Evolutionary conservation across 2,797 vertebrate species (phyloP), one percentile per base, ranked within the genome.

Genomic region (Eleutherodactylus coqui): DNA sequence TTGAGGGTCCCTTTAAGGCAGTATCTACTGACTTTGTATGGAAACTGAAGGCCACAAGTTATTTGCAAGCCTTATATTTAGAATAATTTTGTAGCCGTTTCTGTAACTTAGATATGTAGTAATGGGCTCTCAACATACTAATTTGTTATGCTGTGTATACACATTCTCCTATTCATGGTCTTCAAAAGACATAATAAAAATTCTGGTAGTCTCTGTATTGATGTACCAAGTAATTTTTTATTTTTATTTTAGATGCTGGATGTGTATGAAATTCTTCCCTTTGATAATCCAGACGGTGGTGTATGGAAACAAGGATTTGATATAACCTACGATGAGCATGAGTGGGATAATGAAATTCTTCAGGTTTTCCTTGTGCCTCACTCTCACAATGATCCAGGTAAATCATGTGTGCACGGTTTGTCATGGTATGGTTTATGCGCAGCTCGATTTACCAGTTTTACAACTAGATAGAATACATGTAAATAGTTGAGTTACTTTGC

Each of bases 281-380:
- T 98, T 4, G 96, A 98, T 91, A 98, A 98, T 90, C 94, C 94
- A 14, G 95, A 97, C 83, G 97, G 97, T 43, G 97, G 97, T 0
- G 94, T 95, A 86, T 98, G 97, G 97, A 98, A 98, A 88, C 97
- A 98, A 92, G 97, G 97, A 13, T 98, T 98, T 80, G 95, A 97
- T 55, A 97, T 98, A 88, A 91, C 90, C 5, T 98, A 98, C 88
- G 89, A 91, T 17, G 92, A 93, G 38, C 89, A 96, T 41, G 96
- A 98, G 78, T 98, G 97, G 97, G 95, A 96, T 69, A 84, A 83
- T 55, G 93, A 96, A 85, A 95, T 95, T 0, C 95, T 98, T 87
- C 96, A 97, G 75, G 92, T 98, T 73, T 96, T 97, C 85, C 94
- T 98, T 76, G 95, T 98, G 41, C 97, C 97, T 82, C 97, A 98